These are phyloP conservation scores for Megathymus violae DNA, from an alignment of 1,140 invertebrate species.

Conservation along the genomic window DNA sequence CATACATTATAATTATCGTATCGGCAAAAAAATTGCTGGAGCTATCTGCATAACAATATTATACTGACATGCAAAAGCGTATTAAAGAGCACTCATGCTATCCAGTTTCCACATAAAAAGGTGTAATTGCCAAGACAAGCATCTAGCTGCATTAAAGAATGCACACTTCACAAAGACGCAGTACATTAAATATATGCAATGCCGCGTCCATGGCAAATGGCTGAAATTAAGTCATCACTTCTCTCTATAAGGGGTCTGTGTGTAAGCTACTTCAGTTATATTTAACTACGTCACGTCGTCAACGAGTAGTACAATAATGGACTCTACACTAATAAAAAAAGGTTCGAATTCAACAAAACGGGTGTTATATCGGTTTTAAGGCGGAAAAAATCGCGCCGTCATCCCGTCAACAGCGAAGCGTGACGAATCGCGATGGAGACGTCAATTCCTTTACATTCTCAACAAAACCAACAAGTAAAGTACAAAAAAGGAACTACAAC, in stretches of 20 bases:
- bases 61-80: slow-evolving; percentile 19
- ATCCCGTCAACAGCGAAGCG: slow-evolving; percentile 65
- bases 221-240: slow-evolving; percentile 73
- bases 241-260: slow-evolving; percentile 62
- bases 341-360: slow-evolving; percentile 8
- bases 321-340: slow-evolving; percentile 15
- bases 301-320: background rate
- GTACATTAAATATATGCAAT: slow-evolving; percentile 53
- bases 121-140: slow-evolving; percentile 40
- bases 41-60: slow-evolving; percentile 19
- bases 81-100: slow-evolving; percentile 30
- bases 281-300: slow-evolving; percentile 40
- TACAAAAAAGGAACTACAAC: slow-evolving; percentile 57
- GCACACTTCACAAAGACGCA: slow-evolving; percentile 37
- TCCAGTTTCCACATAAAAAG: slow-evolving; percentile 34
- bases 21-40: slow-evolving; percentile 8
- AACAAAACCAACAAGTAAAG: slow-evolving; percentile 75
- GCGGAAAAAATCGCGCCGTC: slow-evolving; percentile 73
- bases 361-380: slow-evolving; percentile 37
- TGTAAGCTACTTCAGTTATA: slow-evolving; percentile 54
- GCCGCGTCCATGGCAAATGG: slow-evolving; percentile 63
- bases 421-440: slow-evolving; percentile 75
- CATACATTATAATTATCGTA: slow-evolving; percentile 26
- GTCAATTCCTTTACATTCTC: slow-evolving; percentile 75
- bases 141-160: slow-evolving; percentile 42